A percentile compares a stretch with the other conserved stretches of the same genome.
These are phyloP conservation scores for Ophonus ardosiacus DNA, from an alignment of 2,888 invertebrate species.

Conservation along the genomic window DNA sequence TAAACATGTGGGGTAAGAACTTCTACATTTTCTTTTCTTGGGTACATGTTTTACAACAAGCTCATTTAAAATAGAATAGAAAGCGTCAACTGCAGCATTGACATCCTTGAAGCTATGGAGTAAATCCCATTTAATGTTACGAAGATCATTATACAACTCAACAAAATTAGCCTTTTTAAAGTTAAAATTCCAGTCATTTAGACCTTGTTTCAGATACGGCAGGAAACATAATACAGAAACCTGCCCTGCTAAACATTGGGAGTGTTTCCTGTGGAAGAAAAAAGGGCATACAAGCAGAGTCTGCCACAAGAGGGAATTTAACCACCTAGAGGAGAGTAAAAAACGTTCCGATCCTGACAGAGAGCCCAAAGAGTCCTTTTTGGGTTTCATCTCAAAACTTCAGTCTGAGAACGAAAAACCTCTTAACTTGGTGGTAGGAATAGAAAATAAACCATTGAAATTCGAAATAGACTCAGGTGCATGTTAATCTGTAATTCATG, in stretches of 20 bases:
- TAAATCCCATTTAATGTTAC: no score
- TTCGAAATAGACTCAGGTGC: constrained; percentile 56
- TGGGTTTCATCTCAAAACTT: background rate
- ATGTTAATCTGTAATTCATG: constrained; percentile 43
- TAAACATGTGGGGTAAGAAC: no score
- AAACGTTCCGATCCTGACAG: background rate
- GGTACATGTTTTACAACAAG: no score
- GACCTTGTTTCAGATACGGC: constrained; percentile 35
- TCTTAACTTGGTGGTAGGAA: background rate
- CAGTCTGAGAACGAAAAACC: constrained; percentile 13
- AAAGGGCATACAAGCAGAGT: constrained; percentile 42
- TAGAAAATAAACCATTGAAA: constrained; percentile 5
- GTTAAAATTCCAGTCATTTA: background rate
- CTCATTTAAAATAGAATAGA: no score
- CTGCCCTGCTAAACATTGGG: constrained; percentile 54
- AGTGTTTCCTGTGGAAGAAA: constrained; percentile 44
- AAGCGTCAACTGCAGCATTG: no score
- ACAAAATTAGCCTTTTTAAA: no score
- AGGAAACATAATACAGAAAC: constrained; percentile 47
- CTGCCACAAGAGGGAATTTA: constrained; percentile 8
- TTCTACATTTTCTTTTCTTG: no score
- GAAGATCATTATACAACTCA: no score
- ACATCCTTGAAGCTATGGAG: no score
- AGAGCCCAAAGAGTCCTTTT: background rate
- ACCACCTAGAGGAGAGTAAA: background rate